phyloP scores from a whole-genome alignment of 2,113 vertebrate species.

The Irena cyanogastra region DNA sequence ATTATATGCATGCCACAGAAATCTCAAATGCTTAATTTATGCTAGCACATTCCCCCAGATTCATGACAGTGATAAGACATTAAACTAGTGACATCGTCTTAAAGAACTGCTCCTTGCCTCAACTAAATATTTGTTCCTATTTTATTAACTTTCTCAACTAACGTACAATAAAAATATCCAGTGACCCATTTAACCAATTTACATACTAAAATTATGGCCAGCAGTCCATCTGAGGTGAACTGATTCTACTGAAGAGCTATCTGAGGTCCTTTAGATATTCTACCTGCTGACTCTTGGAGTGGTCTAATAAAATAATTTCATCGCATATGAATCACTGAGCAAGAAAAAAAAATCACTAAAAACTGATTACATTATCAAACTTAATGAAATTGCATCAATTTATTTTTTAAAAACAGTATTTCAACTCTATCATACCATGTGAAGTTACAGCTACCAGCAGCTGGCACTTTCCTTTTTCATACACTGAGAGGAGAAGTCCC shows the following conservation, averaged over 20 bases:
- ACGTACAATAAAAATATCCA: constrained; percentile 36
- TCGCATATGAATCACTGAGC: constrained; percentile 21
- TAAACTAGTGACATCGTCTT: neutral
- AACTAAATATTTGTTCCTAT: constrained; percentile 46
- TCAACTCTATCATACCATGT: neutral
- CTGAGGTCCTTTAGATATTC: constrained; percentile 22
- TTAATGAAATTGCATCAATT: neutral
- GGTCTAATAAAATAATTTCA: constrained; percentile 67
- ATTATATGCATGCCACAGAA: neutral
- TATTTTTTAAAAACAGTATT: neutral
- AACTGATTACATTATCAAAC: constrained; percentile 37
- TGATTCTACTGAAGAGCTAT: constrained; percentile 46
- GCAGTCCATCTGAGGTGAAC: constrained; percentile 10
- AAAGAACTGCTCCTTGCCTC: constrained; percentile 32
- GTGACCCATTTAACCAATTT: constrained; percentile 13
- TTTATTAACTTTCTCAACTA: constrained; percentile 55
- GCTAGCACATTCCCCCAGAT: neutral
- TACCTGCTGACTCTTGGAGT: constrained; percentile 43
- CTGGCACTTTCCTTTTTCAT: neutral
- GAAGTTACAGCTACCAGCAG: neutral
- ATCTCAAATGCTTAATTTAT: neutral
- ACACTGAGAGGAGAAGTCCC: neutral
- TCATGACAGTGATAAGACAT: neutral
- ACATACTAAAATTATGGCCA: constrained; percentile 11
- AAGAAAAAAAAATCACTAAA: neutral